Evolutionary conservation across 2,113 vertebrate genomes (phyloP), one percentile per base, ranked within the genome.

Genomic region (Fukomys damarensis): DNA sequence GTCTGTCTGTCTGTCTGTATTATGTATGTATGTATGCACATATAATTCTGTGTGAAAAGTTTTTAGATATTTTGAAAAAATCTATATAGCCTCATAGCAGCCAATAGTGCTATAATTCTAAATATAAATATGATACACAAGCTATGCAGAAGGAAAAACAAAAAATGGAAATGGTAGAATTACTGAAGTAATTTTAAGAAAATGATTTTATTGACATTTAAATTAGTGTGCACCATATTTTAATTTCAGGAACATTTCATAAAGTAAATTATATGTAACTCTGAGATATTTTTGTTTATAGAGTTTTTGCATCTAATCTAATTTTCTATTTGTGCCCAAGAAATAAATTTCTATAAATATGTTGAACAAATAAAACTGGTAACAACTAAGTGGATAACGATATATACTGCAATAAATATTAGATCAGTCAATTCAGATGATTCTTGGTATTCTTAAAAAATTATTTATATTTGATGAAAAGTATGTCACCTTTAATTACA

Each of bases 401-500:
- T 90, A 97, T 91, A 84, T 22, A 97, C 35, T 96, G 26, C 20
- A 66, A 56, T 95, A 30, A 96, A 84, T 92, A 89, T 72, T 96
- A 49, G 59, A 35, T 68, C 70, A 80, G 32, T 97, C 95, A 96
- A 70, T 82, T 81, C 38, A 96, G 81, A 43, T n/a, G 94, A 90
- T 93, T 68, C 93, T 85, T 24, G 0, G 88, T 97, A 98, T 89
- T 35, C 98, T 66, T 97, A 91, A 98, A 98, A 98, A 97, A 91
- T 59, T 30, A 95, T 96, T 97, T 93, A 58, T 9, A 16, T 54
- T 56, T 97, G 93, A 97, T 97, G 83, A 98, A 72, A 98, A 98
- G 97, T 97, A 94, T 81, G 97, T 96, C 93, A 98, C 93, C 17
- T 93, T 97, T 89, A 96, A 87, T 91, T 87, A 97, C 70, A 58